Evolutionary conservation across 2,113 vertebrate genomes (phyloP), one percentile per base, ranked within the genome.

Genomic region (Noctilio leporinus): DNA sequence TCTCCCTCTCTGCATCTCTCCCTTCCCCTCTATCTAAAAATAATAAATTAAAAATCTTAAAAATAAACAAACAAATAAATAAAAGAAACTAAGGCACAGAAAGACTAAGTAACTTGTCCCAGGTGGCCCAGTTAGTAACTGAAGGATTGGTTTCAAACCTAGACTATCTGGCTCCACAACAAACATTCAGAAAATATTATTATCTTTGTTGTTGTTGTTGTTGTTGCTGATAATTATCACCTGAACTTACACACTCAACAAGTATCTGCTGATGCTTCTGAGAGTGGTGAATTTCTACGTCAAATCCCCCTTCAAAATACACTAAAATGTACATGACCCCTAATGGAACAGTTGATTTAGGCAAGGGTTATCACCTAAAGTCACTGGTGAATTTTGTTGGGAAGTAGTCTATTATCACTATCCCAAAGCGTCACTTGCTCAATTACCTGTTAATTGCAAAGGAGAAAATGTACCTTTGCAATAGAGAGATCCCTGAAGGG

Each of bases 61-160:
- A n/a, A n/a, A n/a, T n/a, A n/a, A n/a, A n/a, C n/a, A n/a, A n/a
- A n/a, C n/a, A n/a, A n/a, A n/a, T n/a, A n/a, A n/a, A n/a, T n/a
- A n/a, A n/a, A 35, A 91, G 87, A 96, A 92, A 89, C 4, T 2
- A 80, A 91, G 62, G n/a, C 59, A 59, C 81, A 57, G 55, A 89
- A 77, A 67, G 82, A 75, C 12, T 40, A 62, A 91, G 10, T 35
- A 83, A 51, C 49, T 57, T 47, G 53, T 67, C 40, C 40, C 86
- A 40, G 14, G 24, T 86, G 70, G 40, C 40, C 73, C 16, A 15
- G 38, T 78, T 35, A 65, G 38, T 80, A 59, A 51, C n/a, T 67
- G 43, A 43, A 57, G 26, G 62, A 14, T 43, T 77, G 51, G 65
- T 57, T n/a, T 72, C 87, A 59, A 53, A 64, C 22, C 17, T 26